A percentile compares a stretch with the other conserved stretches of the same genome.
phyloP scores from a whole-genome alignment of 92 coral and sea anemone species.

The Diadumene lineata region DNA sequence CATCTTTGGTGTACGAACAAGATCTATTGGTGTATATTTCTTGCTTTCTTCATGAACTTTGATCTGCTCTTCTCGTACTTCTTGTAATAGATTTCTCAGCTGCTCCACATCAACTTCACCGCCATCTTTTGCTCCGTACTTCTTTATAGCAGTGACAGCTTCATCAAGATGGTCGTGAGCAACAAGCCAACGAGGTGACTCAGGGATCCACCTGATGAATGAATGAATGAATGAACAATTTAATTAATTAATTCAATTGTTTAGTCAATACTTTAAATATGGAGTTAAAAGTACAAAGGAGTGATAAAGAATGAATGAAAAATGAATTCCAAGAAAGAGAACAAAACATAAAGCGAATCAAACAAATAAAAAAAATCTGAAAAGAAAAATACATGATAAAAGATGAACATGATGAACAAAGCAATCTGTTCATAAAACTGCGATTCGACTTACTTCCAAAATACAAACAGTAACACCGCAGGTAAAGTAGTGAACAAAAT shows the following conservation, averaged over 20 bases:
- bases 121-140: slow-evolving; percentile 35
- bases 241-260: no score
- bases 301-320: no score
- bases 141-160: slow-evolving; percentile 34
- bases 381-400: no score
- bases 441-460: slow-evolving; percentile 47
- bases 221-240: no score
- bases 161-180: slow-evolving; percentile 51
- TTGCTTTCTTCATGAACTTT: slow-evolving; percentile 17
- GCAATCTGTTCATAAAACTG: no score
- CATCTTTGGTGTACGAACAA: slow-evolving; percentile 45
- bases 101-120: slow-evolving; percentile 20
- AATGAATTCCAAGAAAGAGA: no score
- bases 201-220: slow-evolving; percentile 48
- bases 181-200: slow-evolving; percentile 53
- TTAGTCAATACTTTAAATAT: no score
- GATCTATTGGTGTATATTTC: slow-evolving; percentile 39
- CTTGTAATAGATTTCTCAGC: slow-evolving; percentile 17
- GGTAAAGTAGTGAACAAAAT: slow-evolving; percentile 22
- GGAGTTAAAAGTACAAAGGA: no score
- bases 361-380: no score
- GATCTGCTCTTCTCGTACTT: slow-evolving; percentile 23
- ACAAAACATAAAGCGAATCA: no score
- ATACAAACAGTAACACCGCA: slow-evolving; percentile 31
- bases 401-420: no score